Evolutionary conservation across 2,113 vertebrate species (phyloP), one percentile per base, ranked within the genome.

Genomic region (Zosterops japonicus): DNA sequence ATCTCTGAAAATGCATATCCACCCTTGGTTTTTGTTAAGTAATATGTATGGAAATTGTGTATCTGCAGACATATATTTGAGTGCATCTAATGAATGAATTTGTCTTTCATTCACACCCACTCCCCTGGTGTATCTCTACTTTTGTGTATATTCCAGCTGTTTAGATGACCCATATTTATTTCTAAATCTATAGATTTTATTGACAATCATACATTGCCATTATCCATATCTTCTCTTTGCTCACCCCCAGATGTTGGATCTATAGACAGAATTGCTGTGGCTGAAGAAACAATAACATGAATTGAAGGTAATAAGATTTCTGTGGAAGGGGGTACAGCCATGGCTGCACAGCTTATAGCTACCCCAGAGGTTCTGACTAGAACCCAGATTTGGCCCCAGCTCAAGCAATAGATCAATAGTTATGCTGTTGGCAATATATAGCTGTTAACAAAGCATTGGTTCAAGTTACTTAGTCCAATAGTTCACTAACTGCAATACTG

Each of bases 51-150:
- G 75, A 92, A 93, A 79, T 63, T 56, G 55, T 67, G 63, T 63
- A 80, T 69, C 44, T 79, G 44, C 86, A 93, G 86, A 94, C 50
- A 50, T 83, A 39, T 47, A 76, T 94, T 83, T 92, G 63, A 90
- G 86, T 83, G 80, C 15, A 74, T 63, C 55, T 88, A 49, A 83
- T 39, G 33, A 90, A 93, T 72, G 46, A 88, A 74, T 78, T 68
- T 78, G 28, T 63, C 19, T 80, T 72, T 77, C 57, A 47, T 47
- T 71, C 33, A 27, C 41, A 52, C 27, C 14, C 7, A 49, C 16
- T 27, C 8, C 25, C 15, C 20, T 5, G 4, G 12, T 33, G 4
- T 28, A 31, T 53, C 42, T 79, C 27, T 46, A 3, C 27, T 29
- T 63, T 12, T 42, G 64, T 77, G 5, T 76, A 25, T 65, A 72